Percentiles rank a stretch among this genome's conserved stretches.
Conservation (phyloP, 2,888 invertebrate species). For the Hoplodrina blanda region DNA sequence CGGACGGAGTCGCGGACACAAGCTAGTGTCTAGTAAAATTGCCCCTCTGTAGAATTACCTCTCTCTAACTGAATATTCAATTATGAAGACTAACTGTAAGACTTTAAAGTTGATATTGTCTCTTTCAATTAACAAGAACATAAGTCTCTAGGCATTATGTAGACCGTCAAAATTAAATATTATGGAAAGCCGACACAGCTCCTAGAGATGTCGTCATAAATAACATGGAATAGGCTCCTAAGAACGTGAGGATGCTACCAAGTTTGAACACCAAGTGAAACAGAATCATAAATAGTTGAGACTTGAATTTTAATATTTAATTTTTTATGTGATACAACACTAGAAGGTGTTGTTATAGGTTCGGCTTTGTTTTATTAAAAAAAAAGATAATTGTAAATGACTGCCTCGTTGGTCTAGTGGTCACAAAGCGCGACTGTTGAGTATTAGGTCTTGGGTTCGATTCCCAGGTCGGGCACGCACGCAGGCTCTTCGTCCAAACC, state of each 20-base stretch:
- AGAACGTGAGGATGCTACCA: constrained; percentile 32
- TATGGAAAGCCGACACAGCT: constrained; percentile 29
- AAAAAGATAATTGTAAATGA: too few relatives aligned
- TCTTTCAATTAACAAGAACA: not conserved
- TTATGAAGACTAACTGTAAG: too few relatives aligned
- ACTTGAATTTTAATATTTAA: constrained; percentile 26
- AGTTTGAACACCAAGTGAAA: constrained; percentile 9
- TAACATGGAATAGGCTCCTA: constrained; percentile 24
- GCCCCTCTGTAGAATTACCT: too few relatives aligned
- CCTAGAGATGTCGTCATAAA: constrained; percentile 30
- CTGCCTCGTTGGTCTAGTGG: too few relatives aligned
- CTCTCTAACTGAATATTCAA: not conserved
- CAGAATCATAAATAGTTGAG: constrained; percentile 4
- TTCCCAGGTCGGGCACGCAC: too few relatives aligned
- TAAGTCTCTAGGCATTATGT: not conserved
- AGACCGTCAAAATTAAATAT: constrained; percentile 30
- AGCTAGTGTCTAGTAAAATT: too few relatives aligned
- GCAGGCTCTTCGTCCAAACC: not conserved
- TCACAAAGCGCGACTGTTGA: too few relatives aligned
- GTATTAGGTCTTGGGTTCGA: too few relatives aligned
- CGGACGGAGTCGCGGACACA: too few relatives aligned
- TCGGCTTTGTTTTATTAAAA: too few relatives aligned
- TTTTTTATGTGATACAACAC: not conserved
- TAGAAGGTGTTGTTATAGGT: too few relatives aligned
- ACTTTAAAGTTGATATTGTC: not conserved